Evolutionary conservation across 64 coral and sea anemone genomes (phyloP).

Genomic region (Montipora efflorescens): DNA sequence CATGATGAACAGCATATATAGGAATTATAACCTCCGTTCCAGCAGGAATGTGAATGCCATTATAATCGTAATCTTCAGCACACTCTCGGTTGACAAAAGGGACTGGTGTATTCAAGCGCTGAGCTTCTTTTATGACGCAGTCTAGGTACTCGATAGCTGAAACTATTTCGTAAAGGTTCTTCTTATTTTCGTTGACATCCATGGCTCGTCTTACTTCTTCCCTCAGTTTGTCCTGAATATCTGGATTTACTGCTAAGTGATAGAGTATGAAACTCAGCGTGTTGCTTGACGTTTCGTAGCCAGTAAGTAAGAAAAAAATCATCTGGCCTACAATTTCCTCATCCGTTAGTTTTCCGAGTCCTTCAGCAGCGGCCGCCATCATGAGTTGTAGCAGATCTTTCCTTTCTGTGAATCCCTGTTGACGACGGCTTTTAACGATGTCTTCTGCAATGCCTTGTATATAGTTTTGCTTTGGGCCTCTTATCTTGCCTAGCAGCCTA

Average conservation of each 20-base stretch:
- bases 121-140: conserved; percentile 71
- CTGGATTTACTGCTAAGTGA: conserved; percentile 59
- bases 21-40: conserved; percentile 49
- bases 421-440: conserved; percentile 43
- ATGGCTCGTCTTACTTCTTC: background rate
- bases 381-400: conserved; percentile 73
- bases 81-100: conserved; percentile 54
- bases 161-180: conserved; percentile 49
- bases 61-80: conserved; percentile 38
- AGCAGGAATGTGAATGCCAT: conserved; percentile 49
- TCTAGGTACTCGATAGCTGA: conserved; percentile 68
- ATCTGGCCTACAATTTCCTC: conserved; percentile 65
- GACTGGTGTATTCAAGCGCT: conserved; percentile 48
- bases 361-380: conserved; percentile 43
- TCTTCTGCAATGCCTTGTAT: conserved; percentile 33
- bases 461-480: background rate
- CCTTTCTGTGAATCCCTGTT: background rate
- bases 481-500: background rate
- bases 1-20: conserved; percentile 70
- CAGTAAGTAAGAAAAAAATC: conserved; percentile 51
- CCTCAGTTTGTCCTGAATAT: conserved; percentile 59
- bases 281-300: conserved; percentile 72
- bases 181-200: background rate
- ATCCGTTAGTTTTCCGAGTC: conserved; percentile 45
- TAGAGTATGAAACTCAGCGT: conserved; percentile 43